These are phyloP conservation scores for Macrobrachium nipponense DNA, from an alignment of 1,140 invertebrate genomes.

Conservation along the genomic window DNA sequence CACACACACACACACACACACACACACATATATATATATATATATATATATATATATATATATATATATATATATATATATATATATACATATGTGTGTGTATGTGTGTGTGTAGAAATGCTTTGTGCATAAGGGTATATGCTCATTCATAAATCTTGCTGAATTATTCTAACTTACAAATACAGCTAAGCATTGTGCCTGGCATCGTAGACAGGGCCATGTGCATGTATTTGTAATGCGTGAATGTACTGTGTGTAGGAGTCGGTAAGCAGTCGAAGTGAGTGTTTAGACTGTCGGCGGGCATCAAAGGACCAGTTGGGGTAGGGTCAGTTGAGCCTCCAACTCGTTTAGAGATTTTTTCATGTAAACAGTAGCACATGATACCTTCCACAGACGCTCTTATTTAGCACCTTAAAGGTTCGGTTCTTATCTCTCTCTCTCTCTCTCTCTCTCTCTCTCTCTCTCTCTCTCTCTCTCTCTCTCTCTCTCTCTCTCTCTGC, in stretches of 20 bases:
- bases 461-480: constrained; percentile 47
- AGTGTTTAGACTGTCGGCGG: constrained; percentile 3
- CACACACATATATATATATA: no score
- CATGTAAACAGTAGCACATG: constrained; percentile 20
- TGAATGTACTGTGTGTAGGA: background rate
- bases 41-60: no score
- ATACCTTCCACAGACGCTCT: background rate
- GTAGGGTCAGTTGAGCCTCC: constrained; percentile 16
- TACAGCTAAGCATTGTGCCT: no score
- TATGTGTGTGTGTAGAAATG: no score
- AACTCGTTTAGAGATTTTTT: background rate
- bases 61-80: no score
- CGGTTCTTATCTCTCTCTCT: constrained; percentile 38
- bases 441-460: constrained; percentile 47
- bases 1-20: no score
- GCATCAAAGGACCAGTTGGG: background rate
- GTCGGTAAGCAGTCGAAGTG: background rate
- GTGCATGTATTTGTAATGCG: no score
- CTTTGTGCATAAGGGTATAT: no score
- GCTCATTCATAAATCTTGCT: no score
- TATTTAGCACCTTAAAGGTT: background rate
- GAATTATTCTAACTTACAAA: no score
- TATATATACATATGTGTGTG: no score
- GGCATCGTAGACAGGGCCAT: no score
- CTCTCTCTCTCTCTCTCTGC: constrained; percentile 29